Evolutionary conservation across 2,113 vertebrate species (phyloP).

Genomic region (Psammodynastes pulverulentus): DNA sequence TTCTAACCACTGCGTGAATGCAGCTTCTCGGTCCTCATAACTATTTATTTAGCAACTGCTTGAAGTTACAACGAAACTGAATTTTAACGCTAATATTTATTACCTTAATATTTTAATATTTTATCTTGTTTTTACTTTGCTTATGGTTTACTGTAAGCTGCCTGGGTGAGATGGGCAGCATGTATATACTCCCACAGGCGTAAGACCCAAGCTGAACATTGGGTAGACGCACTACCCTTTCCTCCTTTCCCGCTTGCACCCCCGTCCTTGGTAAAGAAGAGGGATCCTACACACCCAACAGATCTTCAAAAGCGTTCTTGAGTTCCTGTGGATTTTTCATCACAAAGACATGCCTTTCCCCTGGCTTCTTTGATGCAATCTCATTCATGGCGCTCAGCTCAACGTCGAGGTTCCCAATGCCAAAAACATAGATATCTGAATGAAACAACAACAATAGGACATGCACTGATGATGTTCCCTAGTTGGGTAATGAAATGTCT

Average conservation of each 20-base stretch:
- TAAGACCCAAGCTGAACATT: background rate
- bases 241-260: background rate
- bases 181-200: background rate
- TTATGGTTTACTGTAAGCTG: background rate
- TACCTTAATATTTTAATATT: background rate
- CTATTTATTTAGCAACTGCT: background rate
- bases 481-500: background rate
- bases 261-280: background rate
- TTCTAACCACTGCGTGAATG: background rate
- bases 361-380: conserved; percentile 74
- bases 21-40: background rate
- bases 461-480: background rate
- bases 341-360: conserved; percentile 74
- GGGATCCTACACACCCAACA: conserved; percentile 73
- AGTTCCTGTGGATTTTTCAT: conserved; percentile 55
- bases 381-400: conserved; percentile 71
- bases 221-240: background rate
- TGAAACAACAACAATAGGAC: background rate
- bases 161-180: background rate
- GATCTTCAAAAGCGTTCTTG: conserved; percentile 73
- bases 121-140: background rate
- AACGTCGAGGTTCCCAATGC: conserved; percentile 67
- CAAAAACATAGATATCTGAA: conserved; percentile 83
- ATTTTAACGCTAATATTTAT: background rate
- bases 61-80: background rate